Percentiles rank a stretch among this genome's conserved stretches.
Conservation (phyloP, 2,113 vertebrate genomes). For the Oreotragus oreotragus region DNA sequence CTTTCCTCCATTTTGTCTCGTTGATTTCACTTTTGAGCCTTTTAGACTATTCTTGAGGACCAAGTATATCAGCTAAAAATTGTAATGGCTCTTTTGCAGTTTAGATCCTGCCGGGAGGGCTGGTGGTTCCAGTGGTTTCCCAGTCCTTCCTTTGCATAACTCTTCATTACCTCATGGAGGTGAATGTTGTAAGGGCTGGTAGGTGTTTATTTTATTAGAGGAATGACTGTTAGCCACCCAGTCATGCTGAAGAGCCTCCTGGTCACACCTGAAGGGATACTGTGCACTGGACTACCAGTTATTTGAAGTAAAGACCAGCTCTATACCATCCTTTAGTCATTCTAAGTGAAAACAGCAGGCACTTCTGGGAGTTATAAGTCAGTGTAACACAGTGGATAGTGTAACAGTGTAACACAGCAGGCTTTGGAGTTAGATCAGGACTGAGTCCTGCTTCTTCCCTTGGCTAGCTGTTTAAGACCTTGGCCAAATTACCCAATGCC, state of each 20-base stretch:
- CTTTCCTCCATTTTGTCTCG: slow-evolving; percentile 35
- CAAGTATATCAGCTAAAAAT: neutral
- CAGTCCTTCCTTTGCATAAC: neutral
- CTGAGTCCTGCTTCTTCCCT: neutral
- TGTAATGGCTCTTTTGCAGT: slow-evolving; percentile 1
- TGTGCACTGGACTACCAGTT: neutral
- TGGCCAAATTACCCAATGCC: neutral
- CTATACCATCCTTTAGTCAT: neutral
- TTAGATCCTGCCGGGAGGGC: neutral
- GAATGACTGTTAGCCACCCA: neutral
- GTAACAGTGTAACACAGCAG: neutral
- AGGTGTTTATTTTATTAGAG: neutral
- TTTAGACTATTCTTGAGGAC: slow-evolving; percentile 44
- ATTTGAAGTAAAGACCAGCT: neutral
- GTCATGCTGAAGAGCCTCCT: neutral
- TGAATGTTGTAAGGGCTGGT: neutral
- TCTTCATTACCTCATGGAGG: neutral
- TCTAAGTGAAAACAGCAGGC: neutral
- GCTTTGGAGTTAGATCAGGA: neutral
- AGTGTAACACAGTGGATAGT: neutral
- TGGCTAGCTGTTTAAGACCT: neutral
- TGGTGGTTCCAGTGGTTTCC: slow-evolving; percentile 1
- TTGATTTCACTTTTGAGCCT: slow-evolving; percentile 35
- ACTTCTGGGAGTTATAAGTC: neutral
- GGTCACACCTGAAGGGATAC: neutral